Base-by-base conservation (phyloP, 2,113 vertebrate species). In the Sinocyclocheilus rhinocerous region DNA sequence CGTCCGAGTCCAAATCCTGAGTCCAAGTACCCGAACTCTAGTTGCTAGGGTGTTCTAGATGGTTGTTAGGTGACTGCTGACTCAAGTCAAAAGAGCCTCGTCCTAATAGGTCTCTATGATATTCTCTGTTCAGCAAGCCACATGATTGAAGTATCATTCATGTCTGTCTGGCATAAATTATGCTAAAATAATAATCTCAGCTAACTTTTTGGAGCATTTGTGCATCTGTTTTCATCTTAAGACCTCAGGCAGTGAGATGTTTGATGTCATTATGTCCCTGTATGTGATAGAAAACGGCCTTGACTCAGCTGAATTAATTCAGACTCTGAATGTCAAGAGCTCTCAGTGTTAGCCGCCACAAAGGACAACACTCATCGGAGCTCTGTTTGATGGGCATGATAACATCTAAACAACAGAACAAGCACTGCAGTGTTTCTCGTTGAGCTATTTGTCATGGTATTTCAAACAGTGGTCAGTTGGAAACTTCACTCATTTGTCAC, bases 311-410 rank as follows among this genome's bases (percentile, higher is more conserved):
- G 75, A 76, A 76, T 52, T 42, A 16, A 83, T 76, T 86, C 72
- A 85, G 73, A 26, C 55, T 20, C 50, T 81, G 67, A 86, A 83
- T 87, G 33, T 65, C 65, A 72, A 72, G n/a, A 24, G 39, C 22
- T 84, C 81, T 83, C 36, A 52, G 76, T 88, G 45, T 50, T 24
- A 48, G n/a, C 48, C 39, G 24, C 63, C 52, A 81, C 76, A 82
- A 22, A 67, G 57, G 26, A 82, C n/a, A 39, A 29, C 12, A 67
- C 52, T 67, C 24, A 85, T 57, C 45, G 61, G 24, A 83, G 42
- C 39, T 36, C 22, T 52, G 50, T 89, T 86, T 90, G 82, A 89
- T 88, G 50, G 72, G 86, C 89, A 48, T 76, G 84, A 88, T 81
- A 85, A 92, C 90, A 86, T 75, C 83, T 39, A n/a, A 22, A 26